A percentile compares a stretch with the other conserved stretches of the same genome.
Conservation (phyloP, 2,888 invertebrate genomes). For the Melinaea marsaeus region DNA sequence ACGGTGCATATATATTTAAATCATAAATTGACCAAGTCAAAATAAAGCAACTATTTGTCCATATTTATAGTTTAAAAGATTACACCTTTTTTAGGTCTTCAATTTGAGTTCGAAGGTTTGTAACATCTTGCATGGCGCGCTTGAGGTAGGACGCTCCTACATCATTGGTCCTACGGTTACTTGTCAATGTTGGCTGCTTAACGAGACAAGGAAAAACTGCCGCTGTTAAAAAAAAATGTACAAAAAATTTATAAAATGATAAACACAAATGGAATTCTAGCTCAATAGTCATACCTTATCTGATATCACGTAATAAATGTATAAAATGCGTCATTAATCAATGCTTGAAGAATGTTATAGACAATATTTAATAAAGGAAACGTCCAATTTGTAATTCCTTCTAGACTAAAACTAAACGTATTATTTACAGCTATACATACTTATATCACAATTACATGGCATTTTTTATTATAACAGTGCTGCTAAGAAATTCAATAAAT, state of each 20-base stretch:
- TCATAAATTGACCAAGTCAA: too few relatives aligned
- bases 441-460: background rate
- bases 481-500: background rate
- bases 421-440: background rate
- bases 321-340: conserved; percentile 21
- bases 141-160: conserved; percentile 38
- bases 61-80: background rate
- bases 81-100: conserved; percentile 57
- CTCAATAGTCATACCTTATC: background rate
- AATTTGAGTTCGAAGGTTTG: conserved; percentile 48
- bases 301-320: background rate
- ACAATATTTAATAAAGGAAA: conserved; percentile 12
- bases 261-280: conserved; percentile 5
- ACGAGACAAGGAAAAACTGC: conserved; percentile 44
- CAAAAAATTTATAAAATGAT: conserved; percentile 1
- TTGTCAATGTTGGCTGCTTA: conserved; percentile 31
- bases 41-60: too few relatives aligned
- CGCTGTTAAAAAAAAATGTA: conserved; percentile 20
- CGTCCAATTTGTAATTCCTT: conserved; percentile 14
- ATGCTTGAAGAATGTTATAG: conserved; percentile 15
- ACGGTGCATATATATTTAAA: too few relatives aligned
- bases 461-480: background rate
- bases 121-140: conserved; percentile 50
- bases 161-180: conserved; percentile 22
- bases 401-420: conserved; percentile 15